Evolutionary conservation across 2,888 invertebrate species (phyloP), one percentile per base, ranked within the genome.

Genomic region (Rosalia funebris): DNA sequence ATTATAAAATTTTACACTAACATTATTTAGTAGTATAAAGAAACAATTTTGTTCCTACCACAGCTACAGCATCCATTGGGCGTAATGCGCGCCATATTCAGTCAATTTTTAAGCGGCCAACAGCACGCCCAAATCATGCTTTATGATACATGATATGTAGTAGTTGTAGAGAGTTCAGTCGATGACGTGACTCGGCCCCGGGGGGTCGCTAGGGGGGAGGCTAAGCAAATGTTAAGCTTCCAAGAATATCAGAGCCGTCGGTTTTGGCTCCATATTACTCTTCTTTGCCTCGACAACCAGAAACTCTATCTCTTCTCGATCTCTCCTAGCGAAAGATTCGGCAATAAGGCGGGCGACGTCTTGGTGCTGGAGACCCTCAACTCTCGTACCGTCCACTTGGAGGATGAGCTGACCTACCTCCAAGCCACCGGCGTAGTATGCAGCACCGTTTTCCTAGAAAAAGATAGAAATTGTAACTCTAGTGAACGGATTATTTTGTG

Each of bases 401-500:
- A 97, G 86, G 76, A 98, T 95, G 69, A 96, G 86, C 83, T 97
- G 96, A 60, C 97, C 97, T 67, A 96, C 95, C 82, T 95, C 93
- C 69, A 98, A 84, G 61, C 95, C 95, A 37, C 95, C 96, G 44
- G 95, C 94, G 79, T 92, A 92, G 81, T 89, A 93, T 39, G 97
- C 97, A 61, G 96, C 95, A 53, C 97, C 97, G 81, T 94, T 93
- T 83, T 95, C 95, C 96, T 96, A 81, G n/a, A n/a, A n/a, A n/a
- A n/a, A n/a, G n/a, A n/a, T n/a, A n/a, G n/a, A n/a, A n/a, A n/a
- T n/a, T n/a, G n/a, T n/a, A n/a, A n/a, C n/a, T n/a, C n/a, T n/a
- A n/a, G n/a, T n/a, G n/a, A n/a, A n/a, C n/a, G n/a, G n/a, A n/a
- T n/a, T n/a, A n/a, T n/a, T n/a, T n/a, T n/a, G n/a, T n/a, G n/a